phyloP scores from a whole-genome alignment of 1,140 invertebrate species.

The Drosophila albomicans region DNA sequence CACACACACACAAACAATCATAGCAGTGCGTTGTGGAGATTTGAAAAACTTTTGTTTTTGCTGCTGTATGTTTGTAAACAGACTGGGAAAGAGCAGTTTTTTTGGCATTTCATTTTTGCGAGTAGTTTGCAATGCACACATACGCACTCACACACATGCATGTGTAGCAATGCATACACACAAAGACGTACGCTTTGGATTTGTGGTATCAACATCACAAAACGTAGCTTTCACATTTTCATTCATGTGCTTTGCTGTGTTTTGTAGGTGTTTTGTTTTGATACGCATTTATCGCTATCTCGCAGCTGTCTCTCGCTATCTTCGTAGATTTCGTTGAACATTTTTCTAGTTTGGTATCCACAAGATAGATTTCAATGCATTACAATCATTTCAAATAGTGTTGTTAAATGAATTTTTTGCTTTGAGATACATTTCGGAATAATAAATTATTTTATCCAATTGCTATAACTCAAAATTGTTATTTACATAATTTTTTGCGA shows the following conservation, averaged over 20 bases:
- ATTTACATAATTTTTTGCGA: background rate
- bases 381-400: background rate
- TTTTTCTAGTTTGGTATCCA: background rate
- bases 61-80: conserved; percentile 70
- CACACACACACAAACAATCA: conserved; percentile 8
- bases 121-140: conserved; percentile 10
- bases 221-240: conserved; percentile 72
- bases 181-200: background rate
- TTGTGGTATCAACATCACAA: conserved; percentile 14
- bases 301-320: background rate
- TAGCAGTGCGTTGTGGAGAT: conserved; percentile 36
- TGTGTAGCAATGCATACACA: conserved; percentile 10
- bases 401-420: background rate
- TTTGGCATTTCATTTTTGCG: conserved; percentile 56
- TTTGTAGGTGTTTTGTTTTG: conserved; percentile 44
- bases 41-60: conserved; percentile 50
- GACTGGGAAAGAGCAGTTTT: conserved; percentile 35
- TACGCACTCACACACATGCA: background rate
- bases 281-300: conserved; percentile 47
- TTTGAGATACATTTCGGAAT: background rate
- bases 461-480: too few relatives aligned
- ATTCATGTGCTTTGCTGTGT: conserved; percentile 46
- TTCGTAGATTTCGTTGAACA: conserved; percentile 11
- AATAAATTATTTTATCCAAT: too few relatives aligned
- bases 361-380: conserved; percentile 3